A percentile compares a stretch with the other conserved stretches of the same genome.
Conservation (phyloP, 2,888 invertebrate genomes). For the Lasioglossum figueresi region DNA sequence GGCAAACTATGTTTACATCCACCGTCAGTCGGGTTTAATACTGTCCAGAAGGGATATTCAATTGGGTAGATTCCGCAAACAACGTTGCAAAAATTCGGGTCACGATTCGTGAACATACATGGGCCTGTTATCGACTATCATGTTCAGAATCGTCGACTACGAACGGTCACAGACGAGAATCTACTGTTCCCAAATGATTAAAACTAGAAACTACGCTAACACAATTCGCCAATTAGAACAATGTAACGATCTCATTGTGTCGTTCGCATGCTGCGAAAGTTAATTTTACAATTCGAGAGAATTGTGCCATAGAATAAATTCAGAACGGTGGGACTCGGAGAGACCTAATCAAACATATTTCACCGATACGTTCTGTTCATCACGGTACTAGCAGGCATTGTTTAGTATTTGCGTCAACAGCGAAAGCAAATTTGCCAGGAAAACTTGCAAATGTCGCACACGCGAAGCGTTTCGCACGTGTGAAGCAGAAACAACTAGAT, state of each 20-base stretch:
- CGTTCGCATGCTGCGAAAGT: too few relatives aligned
- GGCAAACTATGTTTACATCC: slow-evolving; percentile 9
- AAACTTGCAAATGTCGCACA: not conserved
- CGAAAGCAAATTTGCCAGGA: not conserved
- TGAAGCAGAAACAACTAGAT: too few relatives aligned
- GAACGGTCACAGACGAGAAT: too few relatives aligned
- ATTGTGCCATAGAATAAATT: not conserved
- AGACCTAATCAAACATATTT: not conserved
- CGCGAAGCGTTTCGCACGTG: not conserved
- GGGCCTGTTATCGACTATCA: not conserved
- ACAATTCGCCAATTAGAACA: not conserved
- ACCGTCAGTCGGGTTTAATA: not conserved
- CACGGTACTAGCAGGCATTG: not conserved
- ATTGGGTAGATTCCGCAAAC: not conserved
- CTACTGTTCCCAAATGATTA: not conserved
- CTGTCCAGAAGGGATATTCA: too few relatives aligned
- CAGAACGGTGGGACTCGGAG: not conserved
- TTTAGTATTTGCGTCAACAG: not conserved
- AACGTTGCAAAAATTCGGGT: not conserved
- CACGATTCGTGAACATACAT: not conserved
- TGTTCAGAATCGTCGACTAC: too few relatives aligned
- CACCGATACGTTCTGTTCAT: not conserved
- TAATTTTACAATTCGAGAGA: too few relatives aligned
- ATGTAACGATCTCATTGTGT: not conserved
- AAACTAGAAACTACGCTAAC: not conserved